These are phyloP conservation scores for Idaea biselata DNA, from an alignment of 2,888 invertebrate species.

Conservation along the genomic window DNA sequence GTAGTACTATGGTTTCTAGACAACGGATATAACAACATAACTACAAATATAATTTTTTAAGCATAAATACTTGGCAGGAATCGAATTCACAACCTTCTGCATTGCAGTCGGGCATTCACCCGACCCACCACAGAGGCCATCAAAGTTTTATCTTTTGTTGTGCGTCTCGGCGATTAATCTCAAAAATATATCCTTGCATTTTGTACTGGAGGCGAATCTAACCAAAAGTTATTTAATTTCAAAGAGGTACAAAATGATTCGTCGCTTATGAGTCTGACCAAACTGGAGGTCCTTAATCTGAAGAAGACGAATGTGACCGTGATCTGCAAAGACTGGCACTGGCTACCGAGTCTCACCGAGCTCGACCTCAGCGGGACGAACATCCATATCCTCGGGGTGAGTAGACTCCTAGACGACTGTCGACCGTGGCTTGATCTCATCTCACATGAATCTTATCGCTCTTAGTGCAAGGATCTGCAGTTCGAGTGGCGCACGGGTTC, in stretches of 20 bases:
- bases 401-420: not conserved
- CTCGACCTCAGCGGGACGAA: conserved; percentile 15
- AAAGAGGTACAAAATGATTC: not conserved
- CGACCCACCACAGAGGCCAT: too few relatives aligned
- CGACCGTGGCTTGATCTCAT: conserved; percentile 6
- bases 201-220: not conserved
- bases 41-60: too few relatives aligned
- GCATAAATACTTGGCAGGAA: too few relatives aligned
- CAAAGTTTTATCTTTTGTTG: too few relatives aligned
- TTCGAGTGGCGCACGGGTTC: conserved; percentile 8
- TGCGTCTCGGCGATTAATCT: too few relatives aligned
- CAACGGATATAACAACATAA: too few relatives aligned
- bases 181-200: too few relatives aligned
- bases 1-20: too few relatives aligned
- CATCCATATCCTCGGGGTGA: conserved; percentile 10
- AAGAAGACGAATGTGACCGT: conserved; percentile 10
- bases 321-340: conserved; percentile 27
- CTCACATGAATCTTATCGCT: not conserved
- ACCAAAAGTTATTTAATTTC: not conserved
- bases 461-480: conserved; percentile 19
- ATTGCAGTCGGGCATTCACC: too few relatives aligned
- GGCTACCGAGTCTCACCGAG: conserved; percentile 7
- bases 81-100: too few relatives aligned
- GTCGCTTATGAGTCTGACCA: not conserved
- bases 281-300: conserved; percentile 11